Evolutionary conservation across 2,888 invertebrate species (phyloP).

Genomic region (Ommatoiulus sabulosus): DNA sequence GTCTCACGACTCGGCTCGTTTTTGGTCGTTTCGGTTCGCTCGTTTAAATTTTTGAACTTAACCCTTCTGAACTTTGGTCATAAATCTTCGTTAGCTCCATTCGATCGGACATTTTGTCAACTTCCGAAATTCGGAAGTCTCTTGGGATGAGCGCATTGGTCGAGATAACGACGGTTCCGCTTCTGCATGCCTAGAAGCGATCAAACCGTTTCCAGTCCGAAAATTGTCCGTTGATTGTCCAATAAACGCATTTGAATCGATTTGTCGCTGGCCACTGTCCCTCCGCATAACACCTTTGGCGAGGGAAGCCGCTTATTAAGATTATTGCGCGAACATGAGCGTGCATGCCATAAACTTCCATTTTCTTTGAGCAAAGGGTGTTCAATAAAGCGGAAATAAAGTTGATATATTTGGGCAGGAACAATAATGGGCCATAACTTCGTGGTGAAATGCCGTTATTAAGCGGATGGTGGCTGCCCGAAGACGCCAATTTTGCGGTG

Average conservation of each 20-base stretch:
- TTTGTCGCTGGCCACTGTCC: slow-evolving; percentile 7
- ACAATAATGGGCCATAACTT: slow-evolving; percentile 9
- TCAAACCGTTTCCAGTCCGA: background rate
- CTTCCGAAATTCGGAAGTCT: background rate
- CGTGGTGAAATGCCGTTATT: background rate
- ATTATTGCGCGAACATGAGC: background rate
- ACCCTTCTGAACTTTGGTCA: too few species aligned
- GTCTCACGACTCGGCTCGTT: too few species aligned
- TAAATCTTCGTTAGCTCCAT: too few species aligned
- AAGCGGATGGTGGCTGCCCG: background rate
- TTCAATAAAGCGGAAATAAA: background rate
- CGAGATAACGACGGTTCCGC: background rate
- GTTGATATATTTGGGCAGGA: background rate
- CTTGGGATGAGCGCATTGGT: background rate
- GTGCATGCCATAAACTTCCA: slow-evolving; percentile 6
- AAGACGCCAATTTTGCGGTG: background rate
- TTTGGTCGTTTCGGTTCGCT: too few species aligned
- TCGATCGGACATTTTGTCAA: background rate
- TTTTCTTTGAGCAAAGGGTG: background rate
- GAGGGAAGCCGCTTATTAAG: background rate
- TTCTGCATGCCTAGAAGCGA: background rate
- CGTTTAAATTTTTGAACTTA: too few species aligned
- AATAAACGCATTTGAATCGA: slow-evolving; percentile 24
- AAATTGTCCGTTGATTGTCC: background rate
- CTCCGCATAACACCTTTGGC: background rate